Evolutionary conservation across 2,113 vertebrate genomes (phyloP).

Genomic region (Cynoglossus semilaevis): DNA sequence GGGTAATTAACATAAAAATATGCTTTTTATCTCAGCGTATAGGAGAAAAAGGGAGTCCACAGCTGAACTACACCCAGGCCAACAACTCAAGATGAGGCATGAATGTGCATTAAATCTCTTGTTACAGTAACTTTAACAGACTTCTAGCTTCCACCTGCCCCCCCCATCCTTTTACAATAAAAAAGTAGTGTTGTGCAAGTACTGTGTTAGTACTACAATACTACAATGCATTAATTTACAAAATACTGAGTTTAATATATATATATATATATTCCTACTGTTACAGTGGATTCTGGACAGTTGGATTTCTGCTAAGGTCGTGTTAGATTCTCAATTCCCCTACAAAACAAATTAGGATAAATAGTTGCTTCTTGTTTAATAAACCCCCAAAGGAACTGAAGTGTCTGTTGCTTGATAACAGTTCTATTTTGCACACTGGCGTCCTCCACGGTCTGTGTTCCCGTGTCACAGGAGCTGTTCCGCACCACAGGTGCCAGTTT

Average conservation of each 20-base stretch:
- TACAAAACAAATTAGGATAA: constrained; percentile 1
- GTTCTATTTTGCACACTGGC: constrained; percentile 1
- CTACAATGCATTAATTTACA: too few species aligned
- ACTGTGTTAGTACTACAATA: too few species aligned
- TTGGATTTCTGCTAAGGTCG: too few species aligned
- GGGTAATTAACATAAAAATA: constrained; percentile 62
- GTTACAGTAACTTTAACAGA: constrained; percentile 30
- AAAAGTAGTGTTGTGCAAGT: too few species aligned
- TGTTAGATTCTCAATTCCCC: background rate
- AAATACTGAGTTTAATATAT: too few species aligned
- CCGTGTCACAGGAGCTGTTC: constrained; percentile 9
- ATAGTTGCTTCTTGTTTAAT: constrained; percentile 8
- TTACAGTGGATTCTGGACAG: too few species aligned
- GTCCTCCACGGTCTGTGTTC: constrained; percentile 15
- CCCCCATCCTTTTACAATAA: too few species aligned
- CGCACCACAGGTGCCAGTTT: background rate
- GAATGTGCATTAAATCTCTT: constrained; percentile 28
- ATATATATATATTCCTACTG: too few species aligned
- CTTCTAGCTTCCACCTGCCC: too few species aligned
- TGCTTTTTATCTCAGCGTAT: constrained; percentile 27
- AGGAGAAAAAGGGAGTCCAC: constrained; percentile 17
- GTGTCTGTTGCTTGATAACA: background rate
- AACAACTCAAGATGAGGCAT: constrained; percentile 35
- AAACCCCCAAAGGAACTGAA: background rate
- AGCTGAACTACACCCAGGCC: constrained; percentile 9